These are phyloP conservation scores for Salpingus planirostris DNA, from an alignment of 2,888 invertebrate species.

Conservation along the genomic window DNA sequence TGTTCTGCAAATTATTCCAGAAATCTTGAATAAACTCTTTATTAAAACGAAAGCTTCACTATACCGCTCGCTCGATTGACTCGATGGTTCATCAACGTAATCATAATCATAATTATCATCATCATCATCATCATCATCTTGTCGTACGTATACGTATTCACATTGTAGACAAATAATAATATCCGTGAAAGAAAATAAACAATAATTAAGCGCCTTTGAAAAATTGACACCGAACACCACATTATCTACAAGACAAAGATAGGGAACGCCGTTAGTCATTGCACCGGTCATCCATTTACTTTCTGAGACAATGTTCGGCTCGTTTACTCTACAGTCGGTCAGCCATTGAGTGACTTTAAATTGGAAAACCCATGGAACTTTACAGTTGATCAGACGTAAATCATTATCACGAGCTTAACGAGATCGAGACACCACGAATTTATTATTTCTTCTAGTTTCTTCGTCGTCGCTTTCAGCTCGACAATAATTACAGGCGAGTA, in stretches of 20 bases:
- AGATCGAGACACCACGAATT: too few species aligned
- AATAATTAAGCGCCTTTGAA: constrained; percentile 13
- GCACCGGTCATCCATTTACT: constrained; percentile 14
- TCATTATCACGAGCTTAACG: constrained; percentile 6
- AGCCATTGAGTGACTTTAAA: constrained; percentile 6
- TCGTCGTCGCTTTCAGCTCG: too few species aligned
- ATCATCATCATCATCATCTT: too few species aligned
- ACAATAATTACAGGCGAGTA: too few species aligned
- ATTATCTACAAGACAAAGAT: constrained; percentile 12
- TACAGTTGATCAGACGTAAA: constrained; percentile 7
- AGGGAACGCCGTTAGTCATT: constrained; percentile 14
- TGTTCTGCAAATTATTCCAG: constrained; percentile 22
- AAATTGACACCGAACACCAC: constrained; percentile 13
- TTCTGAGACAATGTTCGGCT: constrained; percentile 16
- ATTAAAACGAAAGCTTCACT: too few species aligned
- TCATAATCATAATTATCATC: not conserved
- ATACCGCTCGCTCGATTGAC: too few species aligned
- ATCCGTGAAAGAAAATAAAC: constrained; percentile 12
- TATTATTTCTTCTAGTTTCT: constrained; percentile 1
- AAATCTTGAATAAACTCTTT: constrained; percentile 11
- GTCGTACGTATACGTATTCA: too few species aligned
- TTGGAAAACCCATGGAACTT: too few species aligned
- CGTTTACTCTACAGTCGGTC: constrained; percentile 11
- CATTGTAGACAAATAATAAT: constrained; percentile 15
- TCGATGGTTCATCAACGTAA: too few species aligned